phyloP scores from a whole-genome alignment of 1,140 invertebrate species.

The Glomeris maerens region DNA sequence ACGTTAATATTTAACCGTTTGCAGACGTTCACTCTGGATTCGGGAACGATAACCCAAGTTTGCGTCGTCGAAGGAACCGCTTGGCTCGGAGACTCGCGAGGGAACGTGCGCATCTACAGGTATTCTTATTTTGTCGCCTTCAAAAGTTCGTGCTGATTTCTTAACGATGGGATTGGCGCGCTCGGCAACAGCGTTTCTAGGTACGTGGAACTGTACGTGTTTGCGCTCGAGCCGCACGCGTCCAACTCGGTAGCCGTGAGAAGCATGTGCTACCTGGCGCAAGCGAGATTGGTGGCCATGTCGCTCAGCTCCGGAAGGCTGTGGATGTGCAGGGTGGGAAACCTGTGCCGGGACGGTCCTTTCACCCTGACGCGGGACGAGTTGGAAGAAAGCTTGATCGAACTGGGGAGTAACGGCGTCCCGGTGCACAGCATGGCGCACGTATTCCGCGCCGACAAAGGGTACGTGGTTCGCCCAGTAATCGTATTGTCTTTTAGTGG shows the following conservation, averaged over 20 bases:
- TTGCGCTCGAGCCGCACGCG: constrained; percentile 36
- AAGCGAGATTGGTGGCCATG: constrained; percentile 52
- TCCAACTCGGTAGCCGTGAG: constrained; percentile 39
- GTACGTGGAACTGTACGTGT: constrained; percentile 25
- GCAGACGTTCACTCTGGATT: constrained; percentile 17
- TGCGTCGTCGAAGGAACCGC: constrained; percentile 51
- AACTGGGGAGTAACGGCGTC: constrained; percentile 39
- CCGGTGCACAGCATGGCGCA: constrained; percentile 41
- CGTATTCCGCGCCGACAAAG: constrained; percentile 16
- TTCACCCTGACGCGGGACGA: constrained; percentile 41
- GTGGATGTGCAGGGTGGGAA: constrained; percentile 49
- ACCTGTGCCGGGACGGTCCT: constrained; percentile 20
- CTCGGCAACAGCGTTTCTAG: constrained; percentile 5
- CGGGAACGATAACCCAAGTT: constrained; percentile 24
- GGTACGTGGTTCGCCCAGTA: no score
- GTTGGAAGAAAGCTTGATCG: constrained; percentile 55
- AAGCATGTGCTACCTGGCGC: constrained; percentile 46
- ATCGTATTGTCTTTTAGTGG: no score
- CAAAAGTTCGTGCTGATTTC: background rate
- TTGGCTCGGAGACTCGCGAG: constrained; percentile 73
- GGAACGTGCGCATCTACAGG: constrained; percentile 58
- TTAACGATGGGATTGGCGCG: background rate
- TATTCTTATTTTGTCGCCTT: constrained; percentile 7
- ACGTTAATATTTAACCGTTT: background rate
- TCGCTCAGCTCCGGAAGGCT: constrained; percentile 55